Conservation (phyloP, 2,113 vertebrate species). For the Lamprotornis superbus region DNA sequence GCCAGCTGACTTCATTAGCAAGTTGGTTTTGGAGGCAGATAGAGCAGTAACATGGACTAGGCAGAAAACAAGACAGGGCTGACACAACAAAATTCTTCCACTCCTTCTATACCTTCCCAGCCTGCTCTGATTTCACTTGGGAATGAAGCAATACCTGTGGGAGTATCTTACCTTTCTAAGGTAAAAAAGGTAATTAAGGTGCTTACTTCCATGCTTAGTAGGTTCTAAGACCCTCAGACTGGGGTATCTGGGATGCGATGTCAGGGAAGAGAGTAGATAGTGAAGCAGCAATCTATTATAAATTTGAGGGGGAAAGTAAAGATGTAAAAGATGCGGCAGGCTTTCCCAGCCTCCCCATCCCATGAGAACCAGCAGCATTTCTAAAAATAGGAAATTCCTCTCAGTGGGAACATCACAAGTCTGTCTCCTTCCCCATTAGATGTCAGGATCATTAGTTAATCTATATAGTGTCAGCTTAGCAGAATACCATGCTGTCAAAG, state of each 20-base stretch:
- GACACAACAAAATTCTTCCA: not conserved
- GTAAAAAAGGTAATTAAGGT: no score
- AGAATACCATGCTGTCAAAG: not conserved
- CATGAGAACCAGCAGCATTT: constrained; percentile 21
- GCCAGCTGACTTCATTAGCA: not conserved
- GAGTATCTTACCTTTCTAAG: not conserved
- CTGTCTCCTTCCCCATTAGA: not conserved
- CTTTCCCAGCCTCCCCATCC: constrained; percentile 3
- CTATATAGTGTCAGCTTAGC: not conserved
- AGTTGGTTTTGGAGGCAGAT: not conserved
- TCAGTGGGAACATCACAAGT: not conserved
- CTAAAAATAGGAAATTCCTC: constrained; percentile 50
- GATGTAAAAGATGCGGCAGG: not conserved
- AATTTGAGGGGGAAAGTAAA: not conserved
- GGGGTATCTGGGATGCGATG: not conserved
- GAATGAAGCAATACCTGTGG: not conserved
- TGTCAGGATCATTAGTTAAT: not conserved
- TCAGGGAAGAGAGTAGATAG: not conserved
- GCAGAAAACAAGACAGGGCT: constrained; percentile 16
- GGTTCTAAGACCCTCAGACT: not conserved
- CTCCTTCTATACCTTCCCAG: not conserved
- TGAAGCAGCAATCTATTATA: not conserved
- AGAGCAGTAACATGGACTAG: not conserved
- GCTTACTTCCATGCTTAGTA: no score
- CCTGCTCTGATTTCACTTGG: constrained; percentile 28